Evolutionary conservation across 2,113 vertebrate species (phyloP).

Genomic region (Sphaerodactylus townsendi): DNA sequence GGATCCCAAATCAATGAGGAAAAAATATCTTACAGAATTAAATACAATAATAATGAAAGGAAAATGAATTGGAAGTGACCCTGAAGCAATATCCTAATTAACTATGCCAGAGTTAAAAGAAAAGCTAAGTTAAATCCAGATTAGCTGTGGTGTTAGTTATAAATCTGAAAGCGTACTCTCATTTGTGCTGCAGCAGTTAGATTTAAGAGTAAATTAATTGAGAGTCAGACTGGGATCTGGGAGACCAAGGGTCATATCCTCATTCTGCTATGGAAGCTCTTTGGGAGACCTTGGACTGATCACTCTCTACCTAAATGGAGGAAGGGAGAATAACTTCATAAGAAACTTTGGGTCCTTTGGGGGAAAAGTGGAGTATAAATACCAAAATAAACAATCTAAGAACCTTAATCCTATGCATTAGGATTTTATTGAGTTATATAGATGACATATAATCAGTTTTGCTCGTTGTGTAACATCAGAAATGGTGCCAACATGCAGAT

Average conservation of each 20-base stretch:
- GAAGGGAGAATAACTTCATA: no score
- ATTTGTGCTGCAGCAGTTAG: not conserved
- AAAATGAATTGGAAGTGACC: constrained; percentile 23
- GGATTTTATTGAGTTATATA: not conserved
- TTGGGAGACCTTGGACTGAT: no score
- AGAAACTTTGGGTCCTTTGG: no score
- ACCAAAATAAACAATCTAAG: not conserved
- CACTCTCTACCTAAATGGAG: no score
- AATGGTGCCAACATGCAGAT: not conserved
- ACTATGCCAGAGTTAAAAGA: constrained; percentile 12
- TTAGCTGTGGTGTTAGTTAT: not conserved
- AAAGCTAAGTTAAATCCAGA: constrained; percentile 15
- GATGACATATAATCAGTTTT: not conserved
- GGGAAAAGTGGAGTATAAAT: no score
- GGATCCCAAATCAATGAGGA: constrained; percentile 39
- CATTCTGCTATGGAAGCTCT: no score
- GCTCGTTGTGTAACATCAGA: not conserved
- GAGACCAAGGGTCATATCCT: no score
- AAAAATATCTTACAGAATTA: constrained; percentile 34
- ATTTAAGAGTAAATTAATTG: not conserved
- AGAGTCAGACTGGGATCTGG: no score
- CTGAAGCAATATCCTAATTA: constrained; percentile 35
- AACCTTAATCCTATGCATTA: not conserved
- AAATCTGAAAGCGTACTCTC: constrained; percentile 7
- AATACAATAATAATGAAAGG: constrained; percentile 35